A percentile compares a stretch with the other conserved stretches of the same genome.
Evolutionary conservation across 1,140 invertebrate species (phyloP).

Genomic region (Sminthurides bifidus): DNA sequence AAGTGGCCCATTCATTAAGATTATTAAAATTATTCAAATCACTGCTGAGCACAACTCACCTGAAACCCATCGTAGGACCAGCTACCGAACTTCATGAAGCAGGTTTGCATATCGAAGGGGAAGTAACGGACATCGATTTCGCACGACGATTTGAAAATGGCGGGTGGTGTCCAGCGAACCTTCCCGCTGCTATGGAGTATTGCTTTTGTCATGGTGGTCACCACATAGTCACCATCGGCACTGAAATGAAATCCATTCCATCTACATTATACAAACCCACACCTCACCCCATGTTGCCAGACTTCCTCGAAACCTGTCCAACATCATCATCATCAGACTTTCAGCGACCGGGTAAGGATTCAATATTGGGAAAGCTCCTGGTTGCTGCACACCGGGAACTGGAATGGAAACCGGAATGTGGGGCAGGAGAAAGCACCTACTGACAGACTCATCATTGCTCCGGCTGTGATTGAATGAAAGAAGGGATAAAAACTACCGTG

Average conservation of each 20-base stretch:
- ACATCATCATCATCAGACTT: background rate
- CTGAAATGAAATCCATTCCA: slow-evolving; percentile 40
- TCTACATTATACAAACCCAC: background rate
- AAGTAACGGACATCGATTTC: slow-evolving; percentile 93
- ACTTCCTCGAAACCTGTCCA: background rate
- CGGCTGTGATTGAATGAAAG: too few species aligned
- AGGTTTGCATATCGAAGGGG: slow-evolving; percentile 93
- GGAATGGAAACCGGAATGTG: background rate
- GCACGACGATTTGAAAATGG: slow-evolving; percentile 97
- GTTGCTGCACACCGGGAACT: background rate
- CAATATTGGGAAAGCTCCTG: background rate
- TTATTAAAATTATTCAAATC: too few species aligned
- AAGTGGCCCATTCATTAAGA: background rate
- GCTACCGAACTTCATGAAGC: slow-evolving; percentile 92
- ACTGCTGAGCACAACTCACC: too few species aligned
- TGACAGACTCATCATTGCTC: too few species aligned
- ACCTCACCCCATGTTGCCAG: background rate
- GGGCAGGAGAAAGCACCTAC: too few species aligned
- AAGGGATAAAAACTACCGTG: too few species aligned
- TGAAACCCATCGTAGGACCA: slow-evolving; percentile 97
- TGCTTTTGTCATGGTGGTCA: slow-evolving; percentile 95
- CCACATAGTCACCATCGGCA: slow-evolving; percentile 94
- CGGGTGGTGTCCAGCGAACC: slow-evolving; percentile 81
- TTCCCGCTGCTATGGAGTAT: slow-evolving; percentile 78
- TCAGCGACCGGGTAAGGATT: too few species aligned